Evolutionary conservation across 2,797 vertebrate species (phyloP).

Genomic region (Sphenopsis melanotis): DNA sequence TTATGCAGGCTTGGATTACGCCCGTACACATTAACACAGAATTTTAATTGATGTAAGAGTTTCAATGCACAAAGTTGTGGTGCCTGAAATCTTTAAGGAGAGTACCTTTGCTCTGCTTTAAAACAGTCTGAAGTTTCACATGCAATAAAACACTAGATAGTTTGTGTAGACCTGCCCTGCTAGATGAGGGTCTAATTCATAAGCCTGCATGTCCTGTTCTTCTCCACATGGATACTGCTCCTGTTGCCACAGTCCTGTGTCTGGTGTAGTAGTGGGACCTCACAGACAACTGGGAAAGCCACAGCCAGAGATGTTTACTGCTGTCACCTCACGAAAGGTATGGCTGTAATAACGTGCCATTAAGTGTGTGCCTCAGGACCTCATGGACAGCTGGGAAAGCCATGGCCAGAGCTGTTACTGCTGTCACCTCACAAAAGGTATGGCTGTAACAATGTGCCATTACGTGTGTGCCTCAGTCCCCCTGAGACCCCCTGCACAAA

Average conservation of each 20-base stretch:
- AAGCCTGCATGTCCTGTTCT: neutral
- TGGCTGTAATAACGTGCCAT: neutral
- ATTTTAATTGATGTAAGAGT: neutral
- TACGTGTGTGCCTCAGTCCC: neutral
- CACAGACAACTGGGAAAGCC: neutral
- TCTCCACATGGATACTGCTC: neutral
- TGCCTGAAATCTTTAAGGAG: neutral
- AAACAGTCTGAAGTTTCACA: neutral
- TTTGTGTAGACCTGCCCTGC: neutral
- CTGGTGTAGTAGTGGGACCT: neutral
- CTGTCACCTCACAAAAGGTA: neutral
- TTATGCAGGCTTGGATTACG: neutral
- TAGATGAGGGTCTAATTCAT: neutral
- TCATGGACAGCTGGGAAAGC: neutral
- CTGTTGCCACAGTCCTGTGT: neutral
- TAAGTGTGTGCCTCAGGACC: neutral
- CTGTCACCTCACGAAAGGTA: neutral
- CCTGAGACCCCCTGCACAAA: neutral
- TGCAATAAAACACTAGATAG: neutral
- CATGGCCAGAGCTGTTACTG: neutral
- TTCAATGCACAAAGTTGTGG: fast-evolving
- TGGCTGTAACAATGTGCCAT: neutral
- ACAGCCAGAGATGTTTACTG: neutral
- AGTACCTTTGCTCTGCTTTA: neutral
- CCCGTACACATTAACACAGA: neutral